Percentiles rank a stretch among this genome's conserved stretches.
Conservation (phyloP, 1,140 invertebrate species). For the Dryas iulia region DNA sequence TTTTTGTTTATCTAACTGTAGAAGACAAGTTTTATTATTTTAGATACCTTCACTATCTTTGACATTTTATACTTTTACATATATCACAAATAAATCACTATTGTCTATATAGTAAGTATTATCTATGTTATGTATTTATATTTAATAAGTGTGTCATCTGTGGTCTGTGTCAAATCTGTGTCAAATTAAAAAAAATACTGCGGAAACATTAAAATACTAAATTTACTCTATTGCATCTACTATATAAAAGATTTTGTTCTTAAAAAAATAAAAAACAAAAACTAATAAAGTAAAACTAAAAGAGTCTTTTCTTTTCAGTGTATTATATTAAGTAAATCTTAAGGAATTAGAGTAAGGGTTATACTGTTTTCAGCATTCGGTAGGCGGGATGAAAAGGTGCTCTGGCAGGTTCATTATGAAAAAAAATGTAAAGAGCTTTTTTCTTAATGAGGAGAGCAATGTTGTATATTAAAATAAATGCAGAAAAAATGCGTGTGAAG, state of each 20-base stretch:
- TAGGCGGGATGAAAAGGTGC: not conserved
- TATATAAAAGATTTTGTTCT: not conserved
- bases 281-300: not conserved
- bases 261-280: not conserved
- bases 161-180: too few species aligned
- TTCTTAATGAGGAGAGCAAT: not conserved
- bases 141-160: not conserved
- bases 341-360: constrained; percentile 4
- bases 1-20: too few species aligned
- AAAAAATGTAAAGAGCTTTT: constrained; percentile 1
- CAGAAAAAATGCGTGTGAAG: not conserved
- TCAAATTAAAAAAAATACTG: not conserved
- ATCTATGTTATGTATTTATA: too few species aligned
- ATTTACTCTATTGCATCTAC: not conserved
- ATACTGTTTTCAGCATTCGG: constrained; percentile 1
- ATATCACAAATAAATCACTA: too few species aligned
- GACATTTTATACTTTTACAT: too few species aligned
- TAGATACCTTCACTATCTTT: too few species aligned
- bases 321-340: not conserved
- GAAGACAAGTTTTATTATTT: too few species aligned
- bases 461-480: not conserved
- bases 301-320: not conserved
- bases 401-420: not conserved
- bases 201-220: not conserved
- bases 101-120: too few species aligned